A percentile compares a stretch with the other conserved stretches of the same genome.
Evolutionary conservation across 1,140 invertebrate species (phyloP).

Genomic region (Episyrphus balteatus): DNA sequence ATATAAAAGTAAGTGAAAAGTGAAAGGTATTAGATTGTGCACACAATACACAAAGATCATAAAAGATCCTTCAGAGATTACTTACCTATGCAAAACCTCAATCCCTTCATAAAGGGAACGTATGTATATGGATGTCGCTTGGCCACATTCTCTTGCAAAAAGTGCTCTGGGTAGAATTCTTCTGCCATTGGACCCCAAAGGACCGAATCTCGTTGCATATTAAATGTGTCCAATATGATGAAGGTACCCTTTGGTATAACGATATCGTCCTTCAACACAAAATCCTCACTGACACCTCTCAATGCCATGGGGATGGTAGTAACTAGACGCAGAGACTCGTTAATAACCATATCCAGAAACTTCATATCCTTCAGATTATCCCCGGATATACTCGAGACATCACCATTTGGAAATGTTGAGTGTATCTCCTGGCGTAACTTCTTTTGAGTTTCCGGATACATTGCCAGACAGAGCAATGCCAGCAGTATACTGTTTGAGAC

Average conservation of each 20-base stretch:
- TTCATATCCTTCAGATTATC: conserved; percentile 26
- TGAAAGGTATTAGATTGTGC: background rate
- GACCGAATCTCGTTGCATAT: conserved; percentile 26
- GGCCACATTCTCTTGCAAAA: conserved; percentile 50
- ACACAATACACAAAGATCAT: background rate
- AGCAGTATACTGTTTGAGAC: conserved; percentile 32
- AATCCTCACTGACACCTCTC: conserved; percentile 25
- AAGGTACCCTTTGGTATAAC: conserved; percentile 25
- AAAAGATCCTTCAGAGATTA: background rate
- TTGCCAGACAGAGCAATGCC: conserved; percentile 26
- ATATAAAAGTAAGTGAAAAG: background rate
- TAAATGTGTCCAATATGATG: conserved; percentile 27
- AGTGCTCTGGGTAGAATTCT: conserved; percentile 65
- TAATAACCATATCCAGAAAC: conserved; percentile 27
- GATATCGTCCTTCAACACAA: conserved; percentile 10
- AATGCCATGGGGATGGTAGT: conserved; percentile 32
- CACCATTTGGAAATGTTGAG: background rate
- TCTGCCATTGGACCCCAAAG: conserved; percentile 48
- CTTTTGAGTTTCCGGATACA: conserved; percentile 18
- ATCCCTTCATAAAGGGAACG: conserved; percentile 63
- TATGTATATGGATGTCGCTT: conserved; percentile 54
- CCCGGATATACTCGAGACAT: background rate
- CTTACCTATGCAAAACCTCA: conserved; percentile 51
- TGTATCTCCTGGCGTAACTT: conserved; percentile 23
- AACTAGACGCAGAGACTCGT: conserved; percentile 25